A percentile compares a stretch with the other conserved stretches of the same genome.
Evolutionary conservation across 2,797 vertebrate genomes (phyloP).

Genomic region (Danionella dracula): DNA sequence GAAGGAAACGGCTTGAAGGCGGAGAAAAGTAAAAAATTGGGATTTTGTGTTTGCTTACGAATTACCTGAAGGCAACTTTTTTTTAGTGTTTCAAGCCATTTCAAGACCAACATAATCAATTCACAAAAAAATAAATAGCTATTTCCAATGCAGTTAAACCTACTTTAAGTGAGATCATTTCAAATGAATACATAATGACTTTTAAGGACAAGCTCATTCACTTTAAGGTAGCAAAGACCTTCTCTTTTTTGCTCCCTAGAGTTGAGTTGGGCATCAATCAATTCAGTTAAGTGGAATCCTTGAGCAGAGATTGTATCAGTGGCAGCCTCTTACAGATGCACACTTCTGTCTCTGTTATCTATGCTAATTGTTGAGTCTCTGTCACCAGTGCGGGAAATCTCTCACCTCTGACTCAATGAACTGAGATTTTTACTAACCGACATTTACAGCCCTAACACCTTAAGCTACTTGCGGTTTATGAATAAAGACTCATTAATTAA

Average conservation of each 20-base stretch:
- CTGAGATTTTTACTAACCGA: conserved; percentile 28
- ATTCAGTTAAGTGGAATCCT: conserved; percentile 71
- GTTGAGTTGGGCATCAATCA: conserved; percentile 71
- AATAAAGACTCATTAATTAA: too few species aligned
- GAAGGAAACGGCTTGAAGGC: conserved; percentile 1
- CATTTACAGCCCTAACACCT: too few species aligned
- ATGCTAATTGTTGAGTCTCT: conserved; percentile 49
- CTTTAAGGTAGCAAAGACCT: conserved; percentile 27
- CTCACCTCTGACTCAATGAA: conserved; percentile 44
- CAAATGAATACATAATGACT: conserved; percentile 46
- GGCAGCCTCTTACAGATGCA: conserved; percentile 63
- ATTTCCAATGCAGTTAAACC: background rate
- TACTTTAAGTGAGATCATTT: conserved; percentile 20
- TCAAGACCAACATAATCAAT: background rate
- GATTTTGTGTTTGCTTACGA: conserved; percentile 4
- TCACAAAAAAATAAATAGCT: background rate
- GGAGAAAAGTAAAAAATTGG: conserved; percentile 14
- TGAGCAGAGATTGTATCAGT: conserved; percentile 73
- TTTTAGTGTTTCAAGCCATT: background rate
- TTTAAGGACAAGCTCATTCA: conserved; percentile 28
- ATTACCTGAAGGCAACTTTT: conserved; percentile 25
- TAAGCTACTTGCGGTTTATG: too few species aligned
- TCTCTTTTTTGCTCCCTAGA: conserved; percentile 39
- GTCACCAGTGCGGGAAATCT: conserved; percentile 58
- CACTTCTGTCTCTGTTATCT: conserved; percentile 74